Base-by-base conservation (phyloP, 2,888 invertebrate species). In the Nymphalis c-album region DNA sequence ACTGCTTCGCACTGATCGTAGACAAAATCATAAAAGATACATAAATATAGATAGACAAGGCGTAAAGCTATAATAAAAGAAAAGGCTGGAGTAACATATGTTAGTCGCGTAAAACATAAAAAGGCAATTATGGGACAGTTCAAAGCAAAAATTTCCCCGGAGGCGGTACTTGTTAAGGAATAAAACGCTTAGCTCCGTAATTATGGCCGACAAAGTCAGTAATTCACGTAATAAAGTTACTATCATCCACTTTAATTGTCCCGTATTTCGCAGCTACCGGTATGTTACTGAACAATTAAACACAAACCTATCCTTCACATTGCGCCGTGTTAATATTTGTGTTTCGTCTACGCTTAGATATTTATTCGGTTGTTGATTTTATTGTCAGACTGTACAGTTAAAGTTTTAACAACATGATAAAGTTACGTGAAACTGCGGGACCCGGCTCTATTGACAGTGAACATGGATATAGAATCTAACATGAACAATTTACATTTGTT, bases 131-230 rank as follows among this genome's bases (percentile, higher is more conserved):
- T 10, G 20, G 5, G 55, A 60, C 46, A 60, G 60, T 60, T 50
- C 51, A 26, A 61, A 63, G 58, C 60, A 61, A 60, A 51, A 63
- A 68, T 68, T 68, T 63, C 66, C 70, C 64, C 67, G 17, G 67
- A 57, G 64, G 58, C 67, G 58, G 16, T 13, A 50, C 68, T 66
- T 63, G 68, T 71, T 68, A 63, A 63, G 65, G 48, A 63, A 67
- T 63, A 59, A 60, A 46, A 47, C 60, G 60, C 55, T 60, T 60
- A 57, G 60, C 53, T 16, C 20, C 46, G 63, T 63, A 63, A 68
- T 68, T 63, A 57, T 40, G n/a, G 26, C 60, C 51, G 61, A 62
- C 57, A 57, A 26, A 47, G 53, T 13, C 53, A 63, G 60, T 68
- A 60, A 60, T 40, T 63, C 48, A 53, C 59, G 60, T 55, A 31